phyloP scores from a whole-genome alignment of 1,140 invertebrate genomes.

The Bombus impatiens region DNA sequence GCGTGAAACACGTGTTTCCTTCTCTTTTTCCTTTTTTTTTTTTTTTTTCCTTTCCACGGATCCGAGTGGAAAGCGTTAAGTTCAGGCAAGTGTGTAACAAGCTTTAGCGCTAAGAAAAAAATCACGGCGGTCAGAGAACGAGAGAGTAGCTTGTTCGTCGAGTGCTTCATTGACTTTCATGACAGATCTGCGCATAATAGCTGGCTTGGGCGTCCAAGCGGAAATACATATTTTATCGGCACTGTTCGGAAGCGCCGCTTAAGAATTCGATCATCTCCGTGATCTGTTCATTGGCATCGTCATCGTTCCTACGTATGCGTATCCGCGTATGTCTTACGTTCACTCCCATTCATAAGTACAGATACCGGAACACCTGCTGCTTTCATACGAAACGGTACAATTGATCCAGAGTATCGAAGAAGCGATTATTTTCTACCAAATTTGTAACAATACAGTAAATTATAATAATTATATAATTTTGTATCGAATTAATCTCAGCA shows the following conservation, averaged over 20 bases:
- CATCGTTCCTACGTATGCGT: background rate
- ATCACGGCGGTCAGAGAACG: background rate
- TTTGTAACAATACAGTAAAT: background rate
- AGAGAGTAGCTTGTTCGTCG: conserved; percentile 24
- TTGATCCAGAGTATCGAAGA: background rate
- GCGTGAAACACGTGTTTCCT: background rate
- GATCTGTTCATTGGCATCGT: background rate
- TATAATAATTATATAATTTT: no score
- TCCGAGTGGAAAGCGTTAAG: background rate
- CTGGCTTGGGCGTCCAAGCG: conserved; percentile 12
- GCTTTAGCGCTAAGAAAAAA: background rate
- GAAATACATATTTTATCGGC: conserved; percentile 63
- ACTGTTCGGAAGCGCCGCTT: conserved; percentile 28
- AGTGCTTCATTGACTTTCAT: conserved; percentile 66
- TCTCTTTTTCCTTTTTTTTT: background rate
- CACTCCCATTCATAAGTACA: background rate
- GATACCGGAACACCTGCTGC: background rate
- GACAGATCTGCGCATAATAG: conserved; percentile 55
- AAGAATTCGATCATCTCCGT: conserved; percentile 31
- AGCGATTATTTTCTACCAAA: no score
- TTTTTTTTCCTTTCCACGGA: background rate
- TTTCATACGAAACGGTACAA: background rate
- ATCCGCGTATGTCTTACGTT: background rate
- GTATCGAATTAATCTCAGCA: no score
- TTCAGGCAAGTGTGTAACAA: background rate